Evolutionary conservation across 2,113 vertebrate species (phyloP).

Genomic region (Echinops telfairi): DNA sequence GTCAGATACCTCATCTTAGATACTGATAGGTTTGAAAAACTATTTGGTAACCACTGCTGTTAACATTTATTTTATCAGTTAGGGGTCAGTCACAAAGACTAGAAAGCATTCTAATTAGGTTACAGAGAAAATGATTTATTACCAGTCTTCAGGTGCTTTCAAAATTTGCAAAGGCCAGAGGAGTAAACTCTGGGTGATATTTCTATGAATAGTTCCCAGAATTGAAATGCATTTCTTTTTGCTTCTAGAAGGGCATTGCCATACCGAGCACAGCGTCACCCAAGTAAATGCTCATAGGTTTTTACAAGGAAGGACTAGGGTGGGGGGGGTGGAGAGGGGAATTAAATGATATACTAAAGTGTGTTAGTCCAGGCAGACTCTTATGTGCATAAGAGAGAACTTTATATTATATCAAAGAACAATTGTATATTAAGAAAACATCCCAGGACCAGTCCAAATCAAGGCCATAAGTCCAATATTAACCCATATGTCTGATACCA

Average conservation of each 20-base stretch:
- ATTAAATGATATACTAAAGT: no score
- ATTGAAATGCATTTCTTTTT: constrained; percentile 15
- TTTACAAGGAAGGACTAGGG: background rate
- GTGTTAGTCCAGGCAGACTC: no score
- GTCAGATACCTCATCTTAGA: background rate
- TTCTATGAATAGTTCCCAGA: background rate
- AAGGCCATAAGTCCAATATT: no score
- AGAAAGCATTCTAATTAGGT: background rate
- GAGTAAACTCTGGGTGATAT: background rate
- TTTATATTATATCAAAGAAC: no score
- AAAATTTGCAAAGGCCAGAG: background rate
- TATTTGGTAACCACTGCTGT: background rate
- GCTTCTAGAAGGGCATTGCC: background rate
- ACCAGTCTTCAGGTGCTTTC: background rate
- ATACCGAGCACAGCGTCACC: background rate
- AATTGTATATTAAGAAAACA: no score
- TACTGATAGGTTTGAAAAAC: background rate
- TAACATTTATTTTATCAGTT: background rate
- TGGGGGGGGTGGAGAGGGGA: background rate
- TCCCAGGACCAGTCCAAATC: no score
- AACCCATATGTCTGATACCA: no score
- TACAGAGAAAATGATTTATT: background rate
- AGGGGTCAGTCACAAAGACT: background rate
- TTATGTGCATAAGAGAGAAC: no score
- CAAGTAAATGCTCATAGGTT: background rate